Conservation (phyloP, 1,140 invertebrate genomes). For the Cherax destructor region DNA sequence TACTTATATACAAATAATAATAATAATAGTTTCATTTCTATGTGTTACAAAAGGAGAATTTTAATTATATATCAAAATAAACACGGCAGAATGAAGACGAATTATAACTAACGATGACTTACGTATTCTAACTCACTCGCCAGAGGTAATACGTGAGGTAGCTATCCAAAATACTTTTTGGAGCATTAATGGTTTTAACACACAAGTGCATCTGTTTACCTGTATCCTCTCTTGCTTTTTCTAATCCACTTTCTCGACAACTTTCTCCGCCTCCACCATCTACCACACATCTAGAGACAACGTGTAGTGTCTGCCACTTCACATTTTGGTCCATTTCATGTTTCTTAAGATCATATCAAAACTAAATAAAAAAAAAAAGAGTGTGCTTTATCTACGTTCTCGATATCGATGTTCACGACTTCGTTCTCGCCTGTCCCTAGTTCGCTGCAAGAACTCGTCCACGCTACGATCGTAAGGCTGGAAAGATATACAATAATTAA, state of each 20-base stretch:
- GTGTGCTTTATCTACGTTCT: slow-evolving; percentile 73
- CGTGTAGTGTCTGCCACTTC: neutral
- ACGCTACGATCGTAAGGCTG: slow-evolving; percentile 89
- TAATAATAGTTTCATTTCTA: neutral
- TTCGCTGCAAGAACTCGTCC: slow-evolving; percentile 92
- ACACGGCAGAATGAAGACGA: neutral
- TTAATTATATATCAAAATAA: neutral
- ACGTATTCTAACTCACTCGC: slow-evolving; percentile 12
- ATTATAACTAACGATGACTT: slow-evolving; percentile 4
- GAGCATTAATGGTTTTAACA: slow-evolving; percentile 31
- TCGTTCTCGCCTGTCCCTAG: slow-evolving; percentile 79
- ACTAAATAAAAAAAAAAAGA: neutral
- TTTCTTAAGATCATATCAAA: neutral
- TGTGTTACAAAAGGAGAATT: neutral
- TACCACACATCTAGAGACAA: neutral
- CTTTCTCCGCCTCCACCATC: neutral
- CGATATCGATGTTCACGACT: slow-evolving; percentile 79
- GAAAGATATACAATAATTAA: slow-evolving; percentile 12
- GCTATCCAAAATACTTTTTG: slow-evolving; percentile 52
- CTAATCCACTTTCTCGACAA: neutral
- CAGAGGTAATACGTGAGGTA: slow-evolving; percentile 48
- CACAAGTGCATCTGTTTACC: neutral
- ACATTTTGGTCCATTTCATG: neutral
- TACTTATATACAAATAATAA: slow-evolving; percentile 1
- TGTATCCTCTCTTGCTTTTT: neutral